Evolutionary conservation across 1,140 invertebrate species (phyloP).

Genomic region (Aethina tumida): DNA sequence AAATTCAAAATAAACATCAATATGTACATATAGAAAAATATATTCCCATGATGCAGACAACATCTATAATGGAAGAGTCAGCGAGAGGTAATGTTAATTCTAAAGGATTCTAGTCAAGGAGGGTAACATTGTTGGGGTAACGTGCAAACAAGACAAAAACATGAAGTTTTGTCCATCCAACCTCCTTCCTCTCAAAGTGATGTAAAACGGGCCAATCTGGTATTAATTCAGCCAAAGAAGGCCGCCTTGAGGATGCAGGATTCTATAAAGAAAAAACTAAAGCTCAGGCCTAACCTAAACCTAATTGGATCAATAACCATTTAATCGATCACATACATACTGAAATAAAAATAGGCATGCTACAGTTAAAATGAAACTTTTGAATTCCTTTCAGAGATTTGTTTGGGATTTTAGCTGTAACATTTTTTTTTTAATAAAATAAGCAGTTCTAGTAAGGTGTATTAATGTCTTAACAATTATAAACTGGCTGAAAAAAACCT

Average conservation of each 20-base stretch:
- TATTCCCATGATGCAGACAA: conserved; percentile 22
- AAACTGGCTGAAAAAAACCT: too few species aligned
- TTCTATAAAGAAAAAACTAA: conserved; percentile 44
- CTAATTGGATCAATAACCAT: too few species aligned
- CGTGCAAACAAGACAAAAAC: conserved; percentile 19
- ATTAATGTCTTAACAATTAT: too few species aligned
- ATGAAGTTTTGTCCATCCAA: conserved; percentile 43
- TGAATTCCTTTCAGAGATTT: too few species aligned
- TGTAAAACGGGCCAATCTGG: conserved; percentile 92
- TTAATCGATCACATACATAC: too few species aligned
- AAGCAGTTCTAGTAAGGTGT: too few species aligned
- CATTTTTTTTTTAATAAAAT: too few species aligned
- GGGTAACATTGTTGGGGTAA: conserved; percentile 10
- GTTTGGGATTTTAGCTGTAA: too few species aligned
- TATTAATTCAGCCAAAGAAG: conserved; percentile 87
- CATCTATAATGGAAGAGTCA: conserved; percentile 20
- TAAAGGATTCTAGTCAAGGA: conserved; percentile 4
- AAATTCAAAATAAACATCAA: conserved; percentile 17
- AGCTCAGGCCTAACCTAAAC: too few species aligned
- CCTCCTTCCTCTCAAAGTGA: conserved; percentile 69
- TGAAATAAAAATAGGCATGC: too few species aligned
- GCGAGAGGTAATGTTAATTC: conserved; percentile 8
- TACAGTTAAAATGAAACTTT: too few species aligned
- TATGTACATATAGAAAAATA: conserved; percentile 17
- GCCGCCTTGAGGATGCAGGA: conserved; percentile 63